Base-by-base conservation (phyloP, 2,888 invertebrate species). In the Calliphora vomitoria region DNA sequence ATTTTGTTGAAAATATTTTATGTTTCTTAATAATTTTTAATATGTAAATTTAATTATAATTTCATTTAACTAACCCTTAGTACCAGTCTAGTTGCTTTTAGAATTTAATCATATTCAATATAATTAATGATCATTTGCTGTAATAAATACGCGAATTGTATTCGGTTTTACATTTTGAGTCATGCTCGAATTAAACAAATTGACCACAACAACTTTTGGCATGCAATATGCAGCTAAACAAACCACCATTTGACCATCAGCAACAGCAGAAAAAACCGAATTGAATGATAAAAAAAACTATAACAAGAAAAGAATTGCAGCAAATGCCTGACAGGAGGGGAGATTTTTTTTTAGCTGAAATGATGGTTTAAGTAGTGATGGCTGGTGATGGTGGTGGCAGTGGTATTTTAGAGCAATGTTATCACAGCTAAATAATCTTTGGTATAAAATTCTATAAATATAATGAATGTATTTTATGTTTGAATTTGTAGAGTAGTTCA, bases 371-470 rank as follows among this genome's bases (percentile, higher is more conserved):
- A 62, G 20, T 55, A 35, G 62, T 76, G 75, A 41, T 83, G 83
- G 79, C 58, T 25, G 82, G 50, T 53, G 64, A 62, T 35, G 60
- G 44, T 41, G 13, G 71, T 83, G 69, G 76, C 66, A 50, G 75
- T 83, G 84, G 82, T 82, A 88, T 92, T 91, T 92, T 91, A 90
- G 89, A 90, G 47, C 55, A 74, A 69, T 87, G 91, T 92, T 92
- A 92, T 92, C 92, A 92, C 92, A 92, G 92, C 92, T 91, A 91
- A 91, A 92, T 91, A 92, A 92, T 92, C 92, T 92, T 91, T 91
- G 58, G 69, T 58, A 76, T 69, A 64, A 75, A 81, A 85, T 85
- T 80, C 85, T 85, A 85, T 62, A 85, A 76, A 85, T 84, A 64
- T 66, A 72, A 66, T 68, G 66, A 79, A 75, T 75, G 53, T 35